phyloP scores from a whole-genome alignment of 2,888 invertebrate genomes.

The Hypomecis atomaria region DNA sequence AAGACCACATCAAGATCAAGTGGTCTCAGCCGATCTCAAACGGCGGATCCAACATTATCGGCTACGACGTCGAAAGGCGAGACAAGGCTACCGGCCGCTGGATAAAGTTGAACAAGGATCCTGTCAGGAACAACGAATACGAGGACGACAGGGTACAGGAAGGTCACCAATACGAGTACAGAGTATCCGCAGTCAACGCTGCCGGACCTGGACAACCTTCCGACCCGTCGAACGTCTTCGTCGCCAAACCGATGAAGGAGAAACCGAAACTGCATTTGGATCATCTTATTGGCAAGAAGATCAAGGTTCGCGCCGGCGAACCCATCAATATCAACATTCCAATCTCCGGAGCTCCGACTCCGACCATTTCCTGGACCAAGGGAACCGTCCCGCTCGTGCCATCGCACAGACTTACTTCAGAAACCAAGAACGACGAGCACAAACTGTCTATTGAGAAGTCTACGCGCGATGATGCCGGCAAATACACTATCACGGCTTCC shows the following conservation, averaged over 20 bases:
- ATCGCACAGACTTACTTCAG: slow-evolving; percentile 90
- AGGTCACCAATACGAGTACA: slow-evolving; percentile 97
- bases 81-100: slow-evolving; percentile 96
- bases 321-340: slow-evolving; percentile 97
- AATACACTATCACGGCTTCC: slow-evolving; percentile 92
- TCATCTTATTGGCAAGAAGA: slow-evolving; percentile 94
- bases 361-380: slow-evolving; percentile 95
- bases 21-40: slow-evolving; percentile 98
- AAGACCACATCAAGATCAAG: slow-evolving; percentile 97
- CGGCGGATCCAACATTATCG: slow-evolving; percentile 97
- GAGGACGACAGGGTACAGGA: slow-evolving; percentile 95
- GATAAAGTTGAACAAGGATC: slow-evolving; percentile 96
- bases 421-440: slow-evolving; percentile 93
- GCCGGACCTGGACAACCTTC: slow-evolving; percentile 96
- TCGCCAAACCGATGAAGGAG: slow-evolving; percentile 97
- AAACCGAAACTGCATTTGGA: slow-evolving; percentile 96
- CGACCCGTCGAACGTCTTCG: slow-evolving; percentile 92
- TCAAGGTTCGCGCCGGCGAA: slow-evolving; percentile 98
- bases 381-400: slow-evolving; percentile 87
- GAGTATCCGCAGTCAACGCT: slow-evolving; percentile 96
- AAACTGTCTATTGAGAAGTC: slow-evolving; percentile 94
- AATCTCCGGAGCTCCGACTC: slow-evolving; percentile 96
- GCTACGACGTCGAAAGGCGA: slow-evolving; percentile 96
- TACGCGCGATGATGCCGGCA: slow-evolving; percentile 93
- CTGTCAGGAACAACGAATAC: slow-evolving; percentile 89